These are phyloP conservation scores for Okapia johnstoni DNA, from an alignment of 2,113 vertebrate species.

Conservation along the genomic window DNA sequence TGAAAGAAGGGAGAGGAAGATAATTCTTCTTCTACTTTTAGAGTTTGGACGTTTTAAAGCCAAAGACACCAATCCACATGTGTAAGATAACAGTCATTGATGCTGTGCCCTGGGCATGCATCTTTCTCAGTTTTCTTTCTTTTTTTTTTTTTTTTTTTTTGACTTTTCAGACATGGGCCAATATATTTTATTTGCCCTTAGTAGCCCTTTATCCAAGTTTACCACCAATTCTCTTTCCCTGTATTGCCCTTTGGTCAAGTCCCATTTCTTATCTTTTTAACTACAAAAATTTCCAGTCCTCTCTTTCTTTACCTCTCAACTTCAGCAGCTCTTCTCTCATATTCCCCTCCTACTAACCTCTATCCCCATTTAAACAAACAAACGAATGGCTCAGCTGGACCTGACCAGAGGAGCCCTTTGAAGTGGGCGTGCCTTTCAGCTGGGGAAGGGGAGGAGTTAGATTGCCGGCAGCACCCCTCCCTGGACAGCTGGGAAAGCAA, in stretches of 20 bases:
- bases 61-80: neutral
- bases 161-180: neutral
- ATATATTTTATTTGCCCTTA: neutral
- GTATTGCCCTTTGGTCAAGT: neutral
- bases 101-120: neutral
- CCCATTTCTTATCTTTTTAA: neutral
- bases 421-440: slow-evolving; percentile 45
- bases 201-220: neutral
- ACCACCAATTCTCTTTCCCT: neutral
- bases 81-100: neutral
- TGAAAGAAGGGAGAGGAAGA: neutral
- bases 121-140: neutral
- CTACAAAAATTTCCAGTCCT: neutral
- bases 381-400: neutral
- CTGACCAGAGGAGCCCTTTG: neutral
- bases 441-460: slow-evolving; percentile 59
- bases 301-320: neutral
- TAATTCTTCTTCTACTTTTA: neutral
- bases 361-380: neutral
- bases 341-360: neutral
- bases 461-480: neutral
- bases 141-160: neutral
- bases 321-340: neutral
- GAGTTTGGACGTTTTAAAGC: neutral
- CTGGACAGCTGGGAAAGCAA: slow-evolving; percentile 47